A percentile compares a stretch with the other conserved stretches of the same genome.
Evolutionary conservation across 2,113 vertebrate genomes (phyloP).

Genomic region (Clarias magur): DNA sequence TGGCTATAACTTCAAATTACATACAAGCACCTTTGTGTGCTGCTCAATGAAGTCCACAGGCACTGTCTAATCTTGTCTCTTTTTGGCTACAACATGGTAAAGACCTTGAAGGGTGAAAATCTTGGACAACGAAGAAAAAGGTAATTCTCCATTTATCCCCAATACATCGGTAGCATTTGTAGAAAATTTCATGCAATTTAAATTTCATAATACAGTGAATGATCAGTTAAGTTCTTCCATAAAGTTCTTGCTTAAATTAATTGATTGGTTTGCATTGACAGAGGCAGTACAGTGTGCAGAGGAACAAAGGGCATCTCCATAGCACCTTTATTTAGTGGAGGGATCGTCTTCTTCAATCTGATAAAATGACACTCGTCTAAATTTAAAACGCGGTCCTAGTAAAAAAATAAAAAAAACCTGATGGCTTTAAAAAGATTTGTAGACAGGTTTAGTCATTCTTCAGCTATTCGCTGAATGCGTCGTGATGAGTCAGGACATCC

Average conservation of each 20-base stretch:
- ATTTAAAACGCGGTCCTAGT: background rate
- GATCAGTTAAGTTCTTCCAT: background rate
- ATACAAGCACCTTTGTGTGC: slow-evolving; percentile 1
- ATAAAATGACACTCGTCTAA: background rate
- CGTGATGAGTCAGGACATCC: slow-evolving; percentile 39
- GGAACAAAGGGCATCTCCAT: slow-evolving; percentile 6
- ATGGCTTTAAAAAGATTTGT: background rate
- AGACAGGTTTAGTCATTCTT: slow-evolving; percentile 42
- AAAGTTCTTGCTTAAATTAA: background rate
- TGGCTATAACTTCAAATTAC: slow-evolving; percentile 5
- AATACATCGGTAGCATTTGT: background rate
- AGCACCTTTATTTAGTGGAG: background rate
- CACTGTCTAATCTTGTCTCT: background rate
- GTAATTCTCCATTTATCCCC: slow-evolving; percentile 9
- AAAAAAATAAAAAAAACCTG: background rate
- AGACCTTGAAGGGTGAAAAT: background rate
- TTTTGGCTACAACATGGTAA: background rate
- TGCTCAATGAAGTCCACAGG: background rate
- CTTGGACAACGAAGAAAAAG: background rate
- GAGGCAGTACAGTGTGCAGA: background rate
- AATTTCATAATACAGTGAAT: background rate
- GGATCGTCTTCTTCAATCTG: background rate
- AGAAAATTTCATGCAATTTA: background rate
- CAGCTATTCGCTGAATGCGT: slow-evolving; percentile 54
- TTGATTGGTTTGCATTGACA: background rate